Percentiles rank a stretch among this genome's conserved stretches.
Conservation (phyloP, 2,797 vertebrate genomes). For the Glyptemys insculpta region DNA sequence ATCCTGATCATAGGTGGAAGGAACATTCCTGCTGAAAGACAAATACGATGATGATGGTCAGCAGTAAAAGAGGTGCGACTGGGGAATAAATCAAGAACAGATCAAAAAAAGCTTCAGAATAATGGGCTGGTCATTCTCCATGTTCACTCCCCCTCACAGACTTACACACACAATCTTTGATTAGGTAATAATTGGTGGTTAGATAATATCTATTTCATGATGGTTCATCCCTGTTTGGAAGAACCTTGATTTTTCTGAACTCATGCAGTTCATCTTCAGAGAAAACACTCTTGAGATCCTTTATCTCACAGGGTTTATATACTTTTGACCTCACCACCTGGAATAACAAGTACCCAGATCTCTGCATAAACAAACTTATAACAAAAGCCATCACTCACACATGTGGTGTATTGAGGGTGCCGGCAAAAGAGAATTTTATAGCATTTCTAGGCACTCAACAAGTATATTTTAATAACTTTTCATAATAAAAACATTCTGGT, state of each 20-base stretch:
- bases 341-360: neutral
- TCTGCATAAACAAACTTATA: neutral
- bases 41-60: no score
- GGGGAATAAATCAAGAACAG: neutral
- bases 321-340: neutral
- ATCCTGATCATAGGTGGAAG: neutral
- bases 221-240: neutral
- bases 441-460: neutral
- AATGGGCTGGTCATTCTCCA: neutral
- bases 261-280: neutral
- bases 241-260: neutral
- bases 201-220: neutral
- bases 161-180: neutral
- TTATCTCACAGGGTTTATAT: neutral
- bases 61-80: rapidly evolving
- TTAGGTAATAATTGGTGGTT: neutral
- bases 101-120: neutral
- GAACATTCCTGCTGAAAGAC: neutral
- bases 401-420: neutral
- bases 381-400: neutral
- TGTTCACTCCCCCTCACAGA: rapidly evolving
- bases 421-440: neutral
- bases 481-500: neutral
- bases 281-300: neutral
- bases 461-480: neutral